Evolutionary conservation across 2,113 vertebrate species (phyloP), one percentile per base, ranked within the genome.

Genomic region (Himantopus leucocephalus): DNA sequence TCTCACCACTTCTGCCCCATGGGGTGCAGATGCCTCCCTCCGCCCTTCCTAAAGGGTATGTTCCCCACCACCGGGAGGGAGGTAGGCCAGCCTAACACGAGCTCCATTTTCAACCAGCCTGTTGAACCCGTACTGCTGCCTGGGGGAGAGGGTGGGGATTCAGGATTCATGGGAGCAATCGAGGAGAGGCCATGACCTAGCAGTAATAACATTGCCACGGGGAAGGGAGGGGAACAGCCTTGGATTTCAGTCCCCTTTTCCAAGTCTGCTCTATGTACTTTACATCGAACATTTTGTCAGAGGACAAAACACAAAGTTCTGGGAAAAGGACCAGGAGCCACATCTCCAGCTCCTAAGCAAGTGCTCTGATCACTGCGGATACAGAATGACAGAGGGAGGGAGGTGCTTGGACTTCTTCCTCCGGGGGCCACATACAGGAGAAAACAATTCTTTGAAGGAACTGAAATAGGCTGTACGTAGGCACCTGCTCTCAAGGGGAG

Each of bases 61-160:
- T 22, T 27, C 14, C 18, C 56, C 18, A 7, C 29, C 29, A 32
- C 29, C 6, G 7, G 63, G 19, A 45, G 30, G 56, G 21, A 72
- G 27, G 34, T 6, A 59, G 64, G 60, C 64, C 21, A 37, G n/a
- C 79, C 45, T 26, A 58, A 47, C 39, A 14, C 1, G 0, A 16
- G 2, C 47, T 55, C 22, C 18, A 35, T 43, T 85, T 78, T 47
- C 75, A 92, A 24, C 22, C 72, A 94, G 88, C 94, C 79, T 88
- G 92, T 70, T 71, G 85, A 92, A 92, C 95, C 59, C 50, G 81
- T 83, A 88, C 67, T 48, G 63, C 85, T 88, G 91, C 95, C 93
- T 66, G 45, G n/a, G 75, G 91, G 50, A 91, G 29, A 95, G 86
- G 86, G 95, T 96, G 91, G 83, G 39, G 84, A 70, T 41, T 71